Evolutionary conservation across 1,140 invertebrate genomes (phyloP).

Genomic region (Dufourea novaeangliae): DNA sequence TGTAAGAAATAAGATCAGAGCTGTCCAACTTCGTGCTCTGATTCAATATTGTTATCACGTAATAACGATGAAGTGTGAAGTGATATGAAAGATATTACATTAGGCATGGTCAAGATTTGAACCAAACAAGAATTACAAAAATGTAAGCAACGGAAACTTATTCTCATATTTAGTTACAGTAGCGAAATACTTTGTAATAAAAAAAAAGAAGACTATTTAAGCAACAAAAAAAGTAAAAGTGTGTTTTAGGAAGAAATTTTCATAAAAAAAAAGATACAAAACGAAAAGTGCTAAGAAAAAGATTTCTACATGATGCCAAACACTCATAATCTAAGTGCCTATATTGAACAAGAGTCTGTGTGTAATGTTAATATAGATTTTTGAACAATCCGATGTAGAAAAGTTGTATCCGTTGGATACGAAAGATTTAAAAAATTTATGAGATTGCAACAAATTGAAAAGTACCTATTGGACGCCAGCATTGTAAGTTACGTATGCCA

Average conservation of each 20-base stretch:
- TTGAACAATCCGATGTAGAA: background rate
- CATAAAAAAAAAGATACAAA: background rate
- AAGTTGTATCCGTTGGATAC: background rate
- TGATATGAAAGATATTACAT: background rate
- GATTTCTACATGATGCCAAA: background rate
- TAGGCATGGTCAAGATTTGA: background rate
- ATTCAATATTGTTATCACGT: background rate
- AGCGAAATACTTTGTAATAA: slow-evolving; percentile 16
- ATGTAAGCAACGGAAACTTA: background rate
- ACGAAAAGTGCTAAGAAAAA: background rate
- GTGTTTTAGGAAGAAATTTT: background rate
- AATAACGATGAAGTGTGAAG: background rate
- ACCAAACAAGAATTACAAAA: background rate
- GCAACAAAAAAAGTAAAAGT: background rate
- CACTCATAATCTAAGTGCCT: slow-evolving; percentile 32
- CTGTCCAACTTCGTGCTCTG: background rate
- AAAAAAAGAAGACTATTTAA: background rate
- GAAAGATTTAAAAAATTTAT: background rate
- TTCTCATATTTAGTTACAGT: slow-evolving; percentile 11
- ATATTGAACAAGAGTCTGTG: background rate
- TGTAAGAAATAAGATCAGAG: background rate
- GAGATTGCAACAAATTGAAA: background rate
- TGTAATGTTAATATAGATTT: slow-evolving; percentile 12
- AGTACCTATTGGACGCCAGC: slow-evolving; percentile 10
- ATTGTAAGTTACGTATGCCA: slow-evolving; percentile 7